phyloP scores from a whole-genome alignment of 2,797 vertebrate species.

The Halcyon chelicuti region DNA sequence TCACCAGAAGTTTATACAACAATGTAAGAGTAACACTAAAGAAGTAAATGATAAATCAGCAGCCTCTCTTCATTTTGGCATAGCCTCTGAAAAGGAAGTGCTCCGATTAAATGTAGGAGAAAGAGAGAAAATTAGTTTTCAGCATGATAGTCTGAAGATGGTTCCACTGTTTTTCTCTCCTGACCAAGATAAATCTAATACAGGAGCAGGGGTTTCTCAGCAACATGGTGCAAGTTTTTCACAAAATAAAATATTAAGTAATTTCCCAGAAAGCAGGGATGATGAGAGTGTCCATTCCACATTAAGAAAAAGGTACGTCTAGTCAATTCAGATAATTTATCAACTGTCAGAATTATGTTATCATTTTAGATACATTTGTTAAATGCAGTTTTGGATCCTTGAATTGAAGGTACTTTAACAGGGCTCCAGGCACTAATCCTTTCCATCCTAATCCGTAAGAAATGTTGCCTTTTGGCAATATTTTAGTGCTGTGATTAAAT shows the following conservation, averaged over 20 bases:
- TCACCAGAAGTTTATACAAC: constrained; percentile 40
- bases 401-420: neutral
- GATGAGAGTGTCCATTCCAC: constrained; percentile 55
- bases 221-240: constrained; percentile 19
- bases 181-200: constrained; percentile 53
- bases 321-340: neutral
- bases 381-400: neutral
- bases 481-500: constrained; percentile 18
- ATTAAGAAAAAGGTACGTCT: constrained; percentile 74
- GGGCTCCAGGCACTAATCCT: neutral
- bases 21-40: constrained; percentile 48
- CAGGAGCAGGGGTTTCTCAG: neutral
- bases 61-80: constrained; percentile 29
- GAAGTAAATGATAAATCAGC: constrained; percentile 26
- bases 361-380: neutral
- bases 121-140: constrained; percentile 13
- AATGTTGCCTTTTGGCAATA: neutral
- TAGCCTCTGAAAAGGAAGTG: constrained; percentile 33
- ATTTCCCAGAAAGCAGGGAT: constrained; percentile 40
- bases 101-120: constrained; percentile 30
- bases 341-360: neutral
- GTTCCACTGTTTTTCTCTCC: constrained; percentile 42
- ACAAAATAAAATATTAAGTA: constrained; percentile 31
- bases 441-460: neutral
- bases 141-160: neutral